Conservation (phyloP, 2,888 invertebrate genomes). For the Acrobasis consociella region DNA sequence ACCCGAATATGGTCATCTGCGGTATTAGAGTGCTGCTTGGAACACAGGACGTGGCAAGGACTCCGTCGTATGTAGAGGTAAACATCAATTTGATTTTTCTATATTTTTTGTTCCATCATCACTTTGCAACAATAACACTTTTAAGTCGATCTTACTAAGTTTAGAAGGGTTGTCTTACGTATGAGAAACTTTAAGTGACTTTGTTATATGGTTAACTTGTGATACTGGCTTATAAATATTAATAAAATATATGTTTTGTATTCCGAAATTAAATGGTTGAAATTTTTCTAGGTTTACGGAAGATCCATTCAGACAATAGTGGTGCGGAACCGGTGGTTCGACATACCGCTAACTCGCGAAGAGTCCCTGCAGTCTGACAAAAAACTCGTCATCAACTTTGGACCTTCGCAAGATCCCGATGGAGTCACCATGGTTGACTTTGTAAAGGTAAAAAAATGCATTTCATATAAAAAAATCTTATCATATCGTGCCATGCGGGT, state of each 20-base stretch:
- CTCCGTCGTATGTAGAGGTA: constrained; percentile 90
- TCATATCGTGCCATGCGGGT: no score
- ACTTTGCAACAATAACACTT: no score
- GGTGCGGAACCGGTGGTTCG: constrained; percentile 95
- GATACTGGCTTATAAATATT: no score
- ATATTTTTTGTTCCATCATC: constrained; percentile 10
- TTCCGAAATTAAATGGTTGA: neutral
- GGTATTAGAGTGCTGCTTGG: constrained; percentile 94
- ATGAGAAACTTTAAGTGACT: no score
- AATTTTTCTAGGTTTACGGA: constrained; percentile 83
- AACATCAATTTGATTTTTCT: constrained; percentile 11
- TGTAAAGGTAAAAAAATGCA: constrained; percentile 86
- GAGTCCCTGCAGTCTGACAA: constrained; percentile 97
- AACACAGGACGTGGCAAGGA: constrained; percentile 89
- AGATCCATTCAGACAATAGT: constrained; percentile 88
- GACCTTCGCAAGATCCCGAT: constrained; percentile 93
- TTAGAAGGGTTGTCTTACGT: no score
- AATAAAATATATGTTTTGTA: no score
- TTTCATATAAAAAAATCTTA: no score
- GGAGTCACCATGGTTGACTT: constrained; percentile 96
- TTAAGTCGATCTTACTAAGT: no score
- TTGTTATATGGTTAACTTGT: no score
- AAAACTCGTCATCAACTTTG: constrained; percentile 91
- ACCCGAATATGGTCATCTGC: constrained; percentile 94
- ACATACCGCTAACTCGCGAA: constrained; percentile 96